Evolutionary conservation across 2,888 invertebrate genomes (phyloP).

Genomic region (Perizoma flavofasciatum): DNA sequence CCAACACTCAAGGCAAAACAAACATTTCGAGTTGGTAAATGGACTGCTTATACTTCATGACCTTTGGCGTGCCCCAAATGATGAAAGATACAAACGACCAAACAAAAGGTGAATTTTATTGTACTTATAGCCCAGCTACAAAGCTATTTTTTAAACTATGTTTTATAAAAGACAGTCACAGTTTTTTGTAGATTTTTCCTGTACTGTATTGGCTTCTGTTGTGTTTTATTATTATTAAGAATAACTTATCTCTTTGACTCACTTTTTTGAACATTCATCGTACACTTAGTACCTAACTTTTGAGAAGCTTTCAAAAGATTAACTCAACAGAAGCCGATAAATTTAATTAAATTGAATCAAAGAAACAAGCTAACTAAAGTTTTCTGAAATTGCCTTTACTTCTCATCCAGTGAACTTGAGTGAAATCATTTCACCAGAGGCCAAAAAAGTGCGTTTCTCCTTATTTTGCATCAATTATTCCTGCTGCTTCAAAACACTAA

Average conservation of each 20-base stretch:
- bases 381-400: too few species aligned
- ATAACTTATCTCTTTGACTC: constrained; percentile 21
- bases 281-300: neutral
- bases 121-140: constrained; percentile 3
- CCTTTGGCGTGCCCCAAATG: constrained; percentile 42
- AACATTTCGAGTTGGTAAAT: constrained; percentile 24
- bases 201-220: neutral
- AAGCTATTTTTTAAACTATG: constrained; percentile 15
- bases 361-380: too few species aligned
- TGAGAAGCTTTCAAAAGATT: too few species aligned
- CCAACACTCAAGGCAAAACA: constrained; percentile 10
- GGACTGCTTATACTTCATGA: constrained; percentile 33
- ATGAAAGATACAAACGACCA: constrained; percentile 38
- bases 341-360: too few species aligned
- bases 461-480: constrained; percentile 22
- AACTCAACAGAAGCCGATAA: too few species aligned
- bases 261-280: constrained; percentile 26
- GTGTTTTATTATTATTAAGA: constrained; percentile 1
- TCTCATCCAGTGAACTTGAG: too few species aligned
- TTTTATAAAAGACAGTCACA: constrained; percentile 10
- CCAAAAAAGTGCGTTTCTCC: too few species aligned
- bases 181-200: neutral
- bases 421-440: too few species aligned
- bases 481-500: constrained; percentile 20
- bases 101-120: constrained; percentile 37